These are phyloP conservation scores for Puma concolor DNA, from an alignment of 2,113 vertebrate species.

Conservation along the genomic window DNA sequence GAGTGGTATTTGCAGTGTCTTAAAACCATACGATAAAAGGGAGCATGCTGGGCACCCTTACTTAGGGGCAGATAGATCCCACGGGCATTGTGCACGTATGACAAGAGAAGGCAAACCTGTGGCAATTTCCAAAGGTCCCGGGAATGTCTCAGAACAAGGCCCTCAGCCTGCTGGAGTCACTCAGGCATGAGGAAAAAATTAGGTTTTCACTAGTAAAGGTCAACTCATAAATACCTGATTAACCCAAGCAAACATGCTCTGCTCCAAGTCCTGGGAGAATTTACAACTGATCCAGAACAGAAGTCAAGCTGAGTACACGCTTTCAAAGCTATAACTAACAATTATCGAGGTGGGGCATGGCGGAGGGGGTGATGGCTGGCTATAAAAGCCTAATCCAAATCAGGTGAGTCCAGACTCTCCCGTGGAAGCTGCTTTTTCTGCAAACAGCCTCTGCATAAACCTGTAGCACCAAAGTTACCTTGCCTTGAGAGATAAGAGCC, in stretches of 20 bases:
- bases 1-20: neutral
- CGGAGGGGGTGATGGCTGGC: neutral
- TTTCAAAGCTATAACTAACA: constrained; percentile 13
- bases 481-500: neutral
- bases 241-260: neutral
- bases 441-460: constrained; percentile 26
- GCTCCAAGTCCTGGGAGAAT: constrained; percentile 25
- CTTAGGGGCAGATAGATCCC: neutral
- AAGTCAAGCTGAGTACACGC: constrained; percentile 24
- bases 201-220: constrained; percentile 49
- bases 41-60: neutral
- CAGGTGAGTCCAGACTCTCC: constrained; percentile 26
- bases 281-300: constrained; percentile 55
- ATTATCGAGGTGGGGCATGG: neutral
- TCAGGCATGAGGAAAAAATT: constrained; percentile 56
- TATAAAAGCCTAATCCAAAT: constrained; percentile 37
- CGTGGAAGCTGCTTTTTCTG: constrained; percentile 14
- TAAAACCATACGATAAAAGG: neutral
- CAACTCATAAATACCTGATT: constrained; percentile 50
- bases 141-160: neutral
- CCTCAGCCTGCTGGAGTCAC: neutral
- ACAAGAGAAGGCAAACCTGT: constrained; percentile 47
- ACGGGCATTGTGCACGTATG: neutral
- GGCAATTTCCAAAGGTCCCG: neutral
- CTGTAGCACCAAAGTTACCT: neutral